Evolutionary conservation across 2,113 vertebrate genomes (phyloP), one percentile per base, ranked within the genome.

Genomic region (Herpailurus yagouaroundi): DNA sequence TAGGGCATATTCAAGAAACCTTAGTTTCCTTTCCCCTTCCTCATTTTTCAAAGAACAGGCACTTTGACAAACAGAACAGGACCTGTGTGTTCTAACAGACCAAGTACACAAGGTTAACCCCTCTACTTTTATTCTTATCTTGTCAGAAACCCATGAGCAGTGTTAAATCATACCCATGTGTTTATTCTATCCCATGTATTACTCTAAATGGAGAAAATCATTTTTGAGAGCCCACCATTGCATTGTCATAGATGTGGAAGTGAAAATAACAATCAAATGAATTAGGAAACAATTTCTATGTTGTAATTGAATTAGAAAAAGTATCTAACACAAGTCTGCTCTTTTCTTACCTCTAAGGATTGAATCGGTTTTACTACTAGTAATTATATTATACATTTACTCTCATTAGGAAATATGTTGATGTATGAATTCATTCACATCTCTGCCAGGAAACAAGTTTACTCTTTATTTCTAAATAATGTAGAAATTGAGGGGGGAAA

Each of bases 401-500:
- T 96, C 96, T 97, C 85, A 71, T 16, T 92, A 97, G 91, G 57
- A 96, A 95, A 93, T 93, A 96, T 31, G 38, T 73, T 85, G 57
- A 87, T 91, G n/a, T 64, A 41, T 96, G 66, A 83, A 48, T 93
- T 83, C 31, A 82, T 84, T 96, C 84, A 85, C 68, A 85, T 96
- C 84, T 91, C 31, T 73, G 68, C n/a, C 85, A 87, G 74, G 73
- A 94, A 97, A 81, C 7, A 96, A 85, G 84, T 85, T 88, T 95
- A 89, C 16, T 92, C 45, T 89, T 89, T 96, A 82, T 94, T 96
- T 97, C 41, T 97, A 93, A 97, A 84, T 52, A 76, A 66, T 91
- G 55, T 89, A 97, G 91, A 96, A 97, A 87, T 60, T 89, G 82
- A 86, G 50, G 91, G 50, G 93, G 57, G 52, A 16, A 85, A 76